Conservation (phyloP, 1,140 invertebrate genomes). For the Diachasma alloeum region DNA sequence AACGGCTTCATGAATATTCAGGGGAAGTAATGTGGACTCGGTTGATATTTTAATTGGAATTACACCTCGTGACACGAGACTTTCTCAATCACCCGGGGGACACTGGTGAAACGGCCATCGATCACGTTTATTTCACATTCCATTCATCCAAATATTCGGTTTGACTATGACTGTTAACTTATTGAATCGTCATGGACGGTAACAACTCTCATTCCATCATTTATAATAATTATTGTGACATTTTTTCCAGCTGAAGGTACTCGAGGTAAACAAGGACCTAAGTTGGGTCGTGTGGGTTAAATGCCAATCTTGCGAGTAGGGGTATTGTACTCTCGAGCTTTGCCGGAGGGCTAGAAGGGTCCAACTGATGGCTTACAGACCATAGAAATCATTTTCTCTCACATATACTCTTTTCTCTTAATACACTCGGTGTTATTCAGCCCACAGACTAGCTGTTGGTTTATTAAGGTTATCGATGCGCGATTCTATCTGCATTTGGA, state of each 20-base stretch:
- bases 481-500: constrained; percentile 56
- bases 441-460: constrained; percentile 57
- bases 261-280: constrained; percentile 37
- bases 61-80: constrained; percentile 24
- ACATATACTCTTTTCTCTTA: background rate
- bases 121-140: background rate
- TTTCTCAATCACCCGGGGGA: constrained; percentile 8
- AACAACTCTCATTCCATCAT: constrained; percentile 18
- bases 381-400: background rate
- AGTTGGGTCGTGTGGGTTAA: constrained; percentile 42
- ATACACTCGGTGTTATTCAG: no score
- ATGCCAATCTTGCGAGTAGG: constrained; percentile 52
- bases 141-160: no score
- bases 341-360: constrained; percentile 37
- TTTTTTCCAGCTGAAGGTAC: background rate
- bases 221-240: constrained; percentile 18
- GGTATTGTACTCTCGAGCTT: constrained; percentile 45
- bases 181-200: constrained; percentile 25
- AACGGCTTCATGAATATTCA: constrained; percentile 30
- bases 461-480: constrained; percentile 61
- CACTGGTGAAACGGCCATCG: background rate
- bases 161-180: background rate
- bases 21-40: constrained; percentile 14
- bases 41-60: constrained; percentile 38
- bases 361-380: background rate